Evolutionary conservation across 2,888 invertebrate genomes (phyloP).

Genomic region (Microctonus brassicae): DNA sequence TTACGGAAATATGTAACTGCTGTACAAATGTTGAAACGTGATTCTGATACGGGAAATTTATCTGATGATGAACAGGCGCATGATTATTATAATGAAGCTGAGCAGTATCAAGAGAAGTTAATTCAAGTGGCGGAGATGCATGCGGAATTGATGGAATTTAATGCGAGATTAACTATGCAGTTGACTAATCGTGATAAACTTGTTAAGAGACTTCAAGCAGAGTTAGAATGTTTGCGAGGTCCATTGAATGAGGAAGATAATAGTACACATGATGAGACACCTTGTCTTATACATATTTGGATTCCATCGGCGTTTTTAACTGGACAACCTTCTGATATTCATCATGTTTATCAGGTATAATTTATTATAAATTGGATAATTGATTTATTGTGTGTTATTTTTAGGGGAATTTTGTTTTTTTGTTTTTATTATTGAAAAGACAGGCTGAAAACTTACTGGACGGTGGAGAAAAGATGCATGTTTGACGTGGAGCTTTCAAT

Average conservation of each 20-base stretch:
- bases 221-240: constrained; percentile 78
- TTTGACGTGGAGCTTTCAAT: too few relatives aligned
- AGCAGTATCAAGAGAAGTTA: constrained; percentile 86
- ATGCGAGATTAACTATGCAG: constrained; percentile 82
- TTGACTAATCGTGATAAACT: constrained; percentile 74
- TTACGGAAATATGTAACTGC: constrained; percentile 88
- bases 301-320: constrained; percentile 89
- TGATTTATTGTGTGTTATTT: too few relatives aligned
- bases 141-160: constrained; percentile 93
- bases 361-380: too few relatives aligned
- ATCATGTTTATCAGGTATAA: constrained; percentile 90
- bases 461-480: too few relatives aligned
- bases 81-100: constrained; percentile 78
- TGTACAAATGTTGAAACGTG: constrained; percentile 84
- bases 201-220: constrained; percentile 74
- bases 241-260: constrained; percentile 72
- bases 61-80: constrained; percentile 61
- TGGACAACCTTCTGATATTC: constrained; percentile 79
- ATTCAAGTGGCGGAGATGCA: constrained; percentile 96
- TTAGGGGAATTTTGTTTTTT: too few relatives aligned
- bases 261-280: constrained; percentile 62
- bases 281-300: constrained; percentile 82
- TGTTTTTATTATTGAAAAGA: too few relatives aligned
- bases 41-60: constrained; percentile 66
- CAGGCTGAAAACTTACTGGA: too few relatives aligned